Conservation (phyloP, 2,797 vertebrate species). For the Paratrypauchen microcephalus region DNA sequence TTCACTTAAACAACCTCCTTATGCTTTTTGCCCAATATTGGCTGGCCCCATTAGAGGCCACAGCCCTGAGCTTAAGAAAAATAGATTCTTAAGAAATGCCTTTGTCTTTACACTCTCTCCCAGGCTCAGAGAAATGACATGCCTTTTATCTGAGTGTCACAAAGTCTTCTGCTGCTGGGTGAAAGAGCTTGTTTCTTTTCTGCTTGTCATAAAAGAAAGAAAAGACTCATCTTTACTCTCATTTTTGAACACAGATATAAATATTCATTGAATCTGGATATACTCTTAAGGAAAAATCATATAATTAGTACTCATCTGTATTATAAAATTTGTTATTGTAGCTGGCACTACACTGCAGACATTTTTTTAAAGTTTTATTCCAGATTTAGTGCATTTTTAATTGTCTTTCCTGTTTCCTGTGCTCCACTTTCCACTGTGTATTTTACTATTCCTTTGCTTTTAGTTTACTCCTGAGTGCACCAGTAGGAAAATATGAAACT, state of each 20-base stretch:
- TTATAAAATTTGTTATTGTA: slow-evolving; percentile 30
- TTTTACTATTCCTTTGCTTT: slow-evolving; percentile 48
- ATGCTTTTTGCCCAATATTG: slow-evolving; percentile 49
- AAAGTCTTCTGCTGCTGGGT: slow-evolving; percentile 29
- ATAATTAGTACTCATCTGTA: slow-evolving; percentile 19
- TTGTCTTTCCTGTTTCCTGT: slow-evolving; percentile 40
- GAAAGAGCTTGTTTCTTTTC: slow-evolving; percentile 27
- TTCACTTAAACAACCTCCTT: slow-evolving; percentile 14
- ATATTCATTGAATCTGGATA: slow-evolving; percentile 24
- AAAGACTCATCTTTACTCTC: slow-evolving; percentile 10
- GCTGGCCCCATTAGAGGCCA: slow-evolving; percentile 52
- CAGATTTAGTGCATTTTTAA: slow-evolving; percentile 54
- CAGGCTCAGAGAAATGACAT: slow-evolving; percentile 56
- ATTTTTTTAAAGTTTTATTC: slow-evolving; percentile 25
- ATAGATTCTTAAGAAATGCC: slow-evolving; percentile 57
- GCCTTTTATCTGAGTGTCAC: slow-evolving; percentile 60
- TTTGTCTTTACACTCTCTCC: slow-evolving; percentile 52
- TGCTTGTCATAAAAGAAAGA: slow-evolving; percentile 11
- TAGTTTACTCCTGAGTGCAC: slow-evolving; percentile 34
- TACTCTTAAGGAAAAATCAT: slow-evolving; percentile 18
- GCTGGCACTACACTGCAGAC: slow-evolving; percentile 22
- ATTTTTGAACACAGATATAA: slow-evolving; percentile 28
- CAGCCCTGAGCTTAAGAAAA: slow-evolving; percentile 55
- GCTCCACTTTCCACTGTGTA: slow-evolving; percentile 52
- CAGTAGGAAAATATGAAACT: slow-evolving; percentile 37